Evolutionary conservation across 2,113 vertebrate species (phyloP).

Genomic region (Tangachromis dhanisi): DNA sequence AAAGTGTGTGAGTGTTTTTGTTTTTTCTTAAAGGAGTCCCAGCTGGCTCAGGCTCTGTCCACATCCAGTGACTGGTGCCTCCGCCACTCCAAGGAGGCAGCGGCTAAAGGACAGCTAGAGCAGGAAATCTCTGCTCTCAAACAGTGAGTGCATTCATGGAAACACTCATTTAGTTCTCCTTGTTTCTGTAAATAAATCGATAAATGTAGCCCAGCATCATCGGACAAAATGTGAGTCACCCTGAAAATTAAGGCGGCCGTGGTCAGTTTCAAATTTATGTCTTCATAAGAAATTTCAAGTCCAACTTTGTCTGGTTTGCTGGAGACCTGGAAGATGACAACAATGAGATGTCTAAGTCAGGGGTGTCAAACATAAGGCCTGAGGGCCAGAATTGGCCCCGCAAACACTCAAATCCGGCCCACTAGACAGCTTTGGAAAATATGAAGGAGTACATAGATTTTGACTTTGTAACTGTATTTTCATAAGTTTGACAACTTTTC

Average conservation of each 20-base stretch:
- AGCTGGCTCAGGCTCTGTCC: slow-evolving; percentile 74
- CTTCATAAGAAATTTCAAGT: not conserved
- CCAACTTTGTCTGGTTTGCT: not conserved
- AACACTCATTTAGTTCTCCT: not conserved
- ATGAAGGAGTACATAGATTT: not conserved
- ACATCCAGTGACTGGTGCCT: slow-evolving; percentile 76
- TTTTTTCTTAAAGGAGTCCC: slow-evolving; percentile 68
- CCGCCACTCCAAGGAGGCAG: slow-evolving; percentile 72
- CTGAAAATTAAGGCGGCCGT: not conserved
- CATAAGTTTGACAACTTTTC: not conserved
- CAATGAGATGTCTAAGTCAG: not conserved
- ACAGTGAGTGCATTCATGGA: slow-evolving; percentile 63
- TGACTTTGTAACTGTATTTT: not conserved
- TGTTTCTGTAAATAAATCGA: not conserved
- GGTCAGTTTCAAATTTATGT: not conserved
- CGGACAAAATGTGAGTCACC: not conserved
- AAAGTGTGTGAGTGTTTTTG: not conserved
- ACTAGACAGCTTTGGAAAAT: not conserved
- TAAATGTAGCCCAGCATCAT: rapidly evolving
- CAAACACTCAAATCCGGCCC: not conserved
- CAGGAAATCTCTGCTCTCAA: slow-evolving; percentile 74
- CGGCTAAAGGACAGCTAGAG: slow-evolving; percentile 77
- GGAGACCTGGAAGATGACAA: not conserved
- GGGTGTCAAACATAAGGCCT: not conserved
- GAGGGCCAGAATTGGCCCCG: not conserved